phyloP scores from a whole-genome alignment of 2,113 vertebrate genomes.

The Synodontis membranacea region DNA sequence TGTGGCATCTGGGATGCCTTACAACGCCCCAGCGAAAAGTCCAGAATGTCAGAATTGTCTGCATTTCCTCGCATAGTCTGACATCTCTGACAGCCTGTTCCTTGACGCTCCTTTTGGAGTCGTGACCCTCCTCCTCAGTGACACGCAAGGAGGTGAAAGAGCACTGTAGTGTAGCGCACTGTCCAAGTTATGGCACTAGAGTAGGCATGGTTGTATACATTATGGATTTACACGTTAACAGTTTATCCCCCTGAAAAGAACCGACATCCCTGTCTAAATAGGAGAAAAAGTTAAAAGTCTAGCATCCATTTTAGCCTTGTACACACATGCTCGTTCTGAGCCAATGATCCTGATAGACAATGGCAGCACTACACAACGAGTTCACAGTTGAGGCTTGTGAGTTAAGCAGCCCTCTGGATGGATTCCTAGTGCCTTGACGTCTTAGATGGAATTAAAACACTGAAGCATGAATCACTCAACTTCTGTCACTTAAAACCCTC shows the following conservation, averaged over 20 bases:
- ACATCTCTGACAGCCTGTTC: no score
- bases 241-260: neutral
- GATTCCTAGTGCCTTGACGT: slow-evolving; percentile 7
- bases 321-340: slow-evolving; percentile 7
- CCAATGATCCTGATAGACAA: slow-evolving; percentile 29
- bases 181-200: no score
- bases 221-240: neutral
- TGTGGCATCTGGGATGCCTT: no score
- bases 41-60: no score
- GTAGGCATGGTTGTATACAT: no score
- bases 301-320: neutral
- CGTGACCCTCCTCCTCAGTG: no score
- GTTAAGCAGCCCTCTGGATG: slow-evolving; percentile 26
- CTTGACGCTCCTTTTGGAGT: no score
- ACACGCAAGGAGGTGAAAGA: no score
- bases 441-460: slow-evolving; percentile 25
- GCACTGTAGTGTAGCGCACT: no score
- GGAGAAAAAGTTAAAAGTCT: neutral
- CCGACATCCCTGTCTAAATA: neutral
- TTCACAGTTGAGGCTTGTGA: neutral
- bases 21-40: no score
- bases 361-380: neutral
- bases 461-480: slow-evolving; percentile 23
- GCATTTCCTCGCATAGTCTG: no score
- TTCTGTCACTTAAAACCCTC: slow-evolving; percentile 21